Conservation (phyloP, 1,140 invertebrate genomes). For the Drosophila pachea region DNA sequence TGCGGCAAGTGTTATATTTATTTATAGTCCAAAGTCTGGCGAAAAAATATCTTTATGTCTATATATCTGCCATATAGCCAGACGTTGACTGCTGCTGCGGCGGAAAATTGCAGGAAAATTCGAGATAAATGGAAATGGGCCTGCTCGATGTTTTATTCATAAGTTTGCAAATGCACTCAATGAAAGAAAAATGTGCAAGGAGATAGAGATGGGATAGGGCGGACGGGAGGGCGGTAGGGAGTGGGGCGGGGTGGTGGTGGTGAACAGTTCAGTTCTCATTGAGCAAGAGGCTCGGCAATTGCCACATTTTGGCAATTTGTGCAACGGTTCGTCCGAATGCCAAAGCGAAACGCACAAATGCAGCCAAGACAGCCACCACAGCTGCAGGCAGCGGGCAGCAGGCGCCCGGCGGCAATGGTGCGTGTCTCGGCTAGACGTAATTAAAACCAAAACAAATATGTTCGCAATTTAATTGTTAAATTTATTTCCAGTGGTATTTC, state of each 20-base stretch:
- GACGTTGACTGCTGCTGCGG: too few relatives aligned
- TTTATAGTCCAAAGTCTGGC: slow-evolving; percentile 62
- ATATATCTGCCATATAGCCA: slow-evolving; percentile 24
- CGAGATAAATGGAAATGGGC: slow-evolving; percentile 62
- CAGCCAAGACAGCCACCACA: neutral
- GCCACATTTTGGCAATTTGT: slow-evolving; percentile 54
- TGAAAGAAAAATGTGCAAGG: slow-evolving; percentile 46
- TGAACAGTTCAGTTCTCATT: slow-evolving; percentile 49
- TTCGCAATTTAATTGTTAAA: slow-evolving; percentile 7
- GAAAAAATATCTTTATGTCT: slow-evolving; percentile 34
- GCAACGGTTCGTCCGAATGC: slow-evolving; percentile 39
- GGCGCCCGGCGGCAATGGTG: slow-evolving; percentile 9
- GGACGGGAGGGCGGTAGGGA: neutral
- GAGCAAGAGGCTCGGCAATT: slow-evolving; percentile 17
- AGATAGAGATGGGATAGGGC: neutral
- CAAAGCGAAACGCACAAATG: slow-evolving; percentile 3
- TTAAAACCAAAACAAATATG: slow-evolving; percentile 29
- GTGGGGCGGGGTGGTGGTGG: too few relatives aligned
- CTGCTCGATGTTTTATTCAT: slow-evolving; percentile 61
- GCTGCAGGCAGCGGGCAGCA: neutral
- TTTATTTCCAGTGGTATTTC: slow-evolving; percentile 15
- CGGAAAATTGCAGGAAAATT: slow-evolving; percentile 33
- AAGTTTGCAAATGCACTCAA: slow-evolving; percentile 45
- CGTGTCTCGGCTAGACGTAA: slow-evolving; percentile 33
- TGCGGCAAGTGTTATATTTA: slow-evolving; percentile 67